Evolutionary conservation across 2,888 invertebrate genomes (phyloP), one percentile per base, ranked within the genome.

Genomic region (Carabus problematicus): DNA sequence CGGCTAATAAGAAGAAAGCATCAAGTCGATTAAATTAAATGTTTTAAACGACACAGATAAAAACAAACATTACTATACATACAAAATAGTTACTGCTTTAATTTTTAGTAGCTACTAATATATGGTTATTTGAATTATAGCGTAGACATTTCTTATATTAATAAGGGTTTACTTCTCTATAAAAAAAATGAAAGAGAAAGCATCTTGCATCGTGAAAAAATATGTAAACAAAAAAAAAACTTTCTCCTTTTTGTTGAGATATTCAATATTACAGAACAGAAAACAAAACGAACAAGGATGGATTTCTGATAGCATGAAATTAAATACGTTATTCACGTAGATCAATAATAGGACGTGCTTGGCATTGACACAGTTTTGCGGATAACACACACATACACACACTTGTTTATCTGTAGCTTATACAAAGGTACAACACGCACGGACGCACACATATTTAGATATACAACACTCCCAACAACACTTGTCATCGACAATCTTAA

Each of bases 311-410:
- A 29, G 29, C 6, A 29, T 29, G 29, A 29, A 29, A 29, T 29
- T 29, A 29, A n/a, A 29, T 29, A 29, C 55, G n/a, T 19, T 39
- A 52, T 63, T 63, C 41, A 63, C 41, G 40, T 9, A 14, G 40
- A 49, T 62, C 49, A 29, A 47, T 47, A 40, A 39, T 40, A 39
- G 43, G 18, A 43, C 8, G 16, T 9, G 43, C n/a, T 54, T 59
- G 66, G 52, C 67, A 60, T 60, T 67, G 67, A 67, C 67, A 67
- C 54, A 67, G 42, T 67, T 67, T 29, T 59, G 67, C 67, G 52
- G 42, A 52, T 52, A 58, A 60, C 19, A 55, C 55, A 55, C 19
- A 55, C 56, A 56, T 19, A 11, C 52, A 29, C 11, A 58, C 66
- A 67, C 67, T 60, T 67, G 60, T 60, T 29, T 29, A 29, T 29